Evolutionary conservation across 2,888 invertebrate genomes (phyloP).

Genomic region (Caprella mutica): DNA sequence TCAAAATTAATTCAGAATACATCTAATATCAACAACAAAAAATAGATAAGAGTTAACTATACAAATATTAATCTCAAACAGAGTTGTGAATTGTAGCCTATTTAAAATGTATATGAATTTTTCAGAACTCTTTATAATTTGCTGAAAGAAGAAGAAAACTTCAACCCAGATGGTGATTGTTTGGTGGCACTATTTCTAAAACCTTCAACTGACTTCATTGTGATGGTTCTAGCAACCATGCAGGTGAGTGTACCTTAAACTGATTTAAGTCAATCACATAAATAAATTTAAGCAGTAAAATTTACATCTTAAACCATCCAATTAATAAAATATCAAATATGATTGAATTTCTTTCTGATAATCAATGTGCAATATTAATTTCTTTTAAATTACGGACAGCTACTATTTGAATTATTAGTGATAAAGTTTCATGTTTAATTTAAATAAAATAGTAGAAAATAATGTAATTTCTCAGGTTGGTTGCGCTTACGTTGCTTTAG

Average conservation of each 20-base stretch:
- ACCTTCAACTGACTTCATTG: background rate
- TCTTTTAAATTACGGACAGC: background rate
- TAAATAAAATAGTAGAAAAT: background rate
- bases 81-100: too few species aligned
- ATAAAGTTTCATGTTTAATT: background rate
- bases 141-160: too few species aligned
- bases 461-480: constrained; percentile 21
- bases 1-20: too few species aligned
- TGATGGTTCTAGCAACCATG: constrained; percentile 3
- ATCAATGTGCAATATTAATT: background rate
- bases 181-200: constrained; percentile 12
- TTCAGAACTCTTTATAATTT: too few species aligned
- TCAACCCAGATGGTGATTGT: constrained; percentile 15
- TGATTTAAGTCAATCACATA: too few species aligned
- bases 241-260: background rate
- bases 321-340: too few species aligned
- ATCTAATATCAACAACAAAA: too few species aligned
- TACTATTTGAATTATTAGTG: background rate
- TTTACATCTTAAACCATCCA: background rate
- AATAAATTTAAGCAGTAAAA: too few species aligned
- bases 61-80: too few species aligned
- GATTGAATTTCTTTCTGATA: background rate
- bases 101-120: too few species aligned
- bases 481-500: constrained; percentile 27
- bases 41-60: too few species aligned